Evolutionary conservation across 2,888 invertebrate species (phyloP).

Genomic region (Gymnocheta viridis): DNA sequence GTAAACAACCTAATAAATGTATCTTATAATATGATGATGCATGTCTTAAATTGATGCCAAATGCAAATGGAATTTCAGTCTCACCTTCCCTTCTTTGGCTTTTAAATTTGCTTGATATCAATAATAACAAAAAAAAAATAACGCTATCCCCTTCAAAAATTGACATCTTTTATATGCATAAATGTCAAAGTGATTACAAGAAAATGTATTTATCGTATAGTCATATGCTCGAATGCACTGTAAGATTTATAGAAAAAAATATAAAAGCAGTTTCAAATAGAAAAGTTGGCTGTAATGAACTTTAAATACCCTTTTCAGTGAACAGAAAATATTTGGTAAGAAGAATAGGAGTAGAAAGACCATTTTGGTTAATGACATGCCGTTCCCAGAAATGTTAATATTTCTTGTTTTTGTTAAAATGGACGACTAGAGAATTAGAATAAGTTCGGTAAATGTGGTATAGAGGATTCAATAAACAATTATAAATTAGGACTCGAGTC

Average conservation of each 20-base stretch:
- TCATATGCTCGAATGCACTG: constrained; percentile 76
- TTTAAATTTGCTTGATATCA: constrained; percentile 12
- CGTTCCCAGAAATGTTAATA: too few relatives aligned
- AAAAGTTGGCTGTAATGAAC: neutral
- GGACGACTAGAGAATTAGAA: too few relatives aligned
- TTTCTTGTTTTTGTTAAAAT: neutral
- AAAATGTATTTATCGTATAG: constrained; percentile 80
- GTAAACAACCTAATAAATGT: too few relatives aligned
- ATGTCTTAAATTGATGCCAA: too few relatives aligned
- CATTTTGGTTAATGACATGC: too few relatives aligned
- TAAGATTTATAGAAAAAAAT: constrained; percentile 41
- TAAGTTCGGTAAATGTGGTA: too few relatives aligned
- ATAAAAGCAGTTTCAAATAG: neutral
- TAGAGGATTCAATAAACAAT: too few relatives aligned
- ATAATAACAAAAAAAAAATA: constrained; percentile 11
- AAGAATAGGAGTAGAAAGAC: too few relatives aligned
- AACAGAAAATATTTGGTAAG: neutral
- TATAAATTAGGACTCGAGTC: too few relatives aligned
- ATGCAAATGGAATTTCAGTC: neutral
- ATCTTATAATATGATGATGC: too few relatives aligned
- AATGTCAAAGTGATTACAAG: constrained; percentile 81
- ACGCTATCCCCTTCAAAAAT: constrained; percentile 55
- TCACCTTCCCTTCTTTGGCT: constrained; percentile 16
- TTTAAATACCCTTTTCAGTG: neutral
- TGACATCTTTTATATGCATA: constrained; percentile 76